Conservation (phyloP, 2,113 vertebrate species). For the Takifugu flavidus region DNA sequence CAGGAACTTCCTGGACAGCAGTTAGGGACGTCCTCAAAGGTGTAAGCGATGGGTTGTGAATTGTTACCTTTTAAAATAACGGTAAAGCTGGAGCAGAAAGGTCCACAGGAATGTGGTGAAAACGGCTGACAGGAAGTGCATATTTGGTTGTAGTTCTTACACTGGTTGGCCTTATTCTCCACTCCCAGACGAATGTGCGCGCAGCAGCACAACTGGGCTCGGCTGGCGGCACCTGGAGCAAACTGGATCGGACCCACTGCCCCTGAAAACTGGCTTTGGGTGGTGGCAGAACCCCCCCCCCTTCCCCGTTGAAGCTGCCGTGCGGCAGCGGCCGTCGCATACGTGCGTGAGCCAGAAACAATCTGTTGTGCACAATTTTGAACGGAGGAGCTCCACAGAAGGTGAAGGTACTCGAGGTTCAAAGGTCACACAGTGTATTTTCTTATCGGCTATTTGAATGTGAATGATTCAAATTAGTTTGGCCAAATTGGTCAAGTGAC, state of each 20-base stretch:
- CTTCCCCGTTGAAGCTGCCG: conserved; percentile 2
- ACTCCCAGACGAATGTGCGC: conserved; percentile 34
- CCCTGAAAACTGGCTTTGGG: conserved; percentile 15
- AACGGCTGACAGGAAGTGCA: conserved; percentile 13
- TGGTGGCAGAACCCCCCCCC: not conserved
- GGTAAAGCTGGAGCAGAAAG: conserved; percentile 35
- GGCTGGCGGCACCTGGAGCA: not conserved
- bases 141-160: conserved; percentile 8
- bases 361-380: conserved; percentile 45
- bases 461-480: conserved; percentile 56
- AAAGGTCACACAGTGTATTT: conserved; percentile 52
- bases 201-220: not conserved
- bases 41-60: conserved; percentile 8
- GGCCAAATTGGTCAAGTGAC: conserved; percentile 67
- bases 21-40: not conserved
- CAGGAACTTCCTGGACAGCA: conserved; percentile 14
- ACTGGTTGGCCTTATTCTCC: conserved; percentile 29
- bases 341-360: conserved; percentile 44
- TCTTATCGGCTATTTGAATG: conserved; percentile 64
- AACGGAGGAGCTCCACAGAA: conserved; percentile 25
- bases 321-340: conserved; percentile 29
- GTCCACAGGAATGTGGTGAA: conserved; percentile 11
- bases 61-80: conserved; percentile 11
- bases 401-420: conserved; percentile 15
- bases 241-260: conserved; percentile 7